Percentiles rank a stretch among this genome's conserved stretches.
phyloP scores from a whole-genome alignment of 2,113 vertebrate species.

The Chiloscyllium plagiosum region DNA sequence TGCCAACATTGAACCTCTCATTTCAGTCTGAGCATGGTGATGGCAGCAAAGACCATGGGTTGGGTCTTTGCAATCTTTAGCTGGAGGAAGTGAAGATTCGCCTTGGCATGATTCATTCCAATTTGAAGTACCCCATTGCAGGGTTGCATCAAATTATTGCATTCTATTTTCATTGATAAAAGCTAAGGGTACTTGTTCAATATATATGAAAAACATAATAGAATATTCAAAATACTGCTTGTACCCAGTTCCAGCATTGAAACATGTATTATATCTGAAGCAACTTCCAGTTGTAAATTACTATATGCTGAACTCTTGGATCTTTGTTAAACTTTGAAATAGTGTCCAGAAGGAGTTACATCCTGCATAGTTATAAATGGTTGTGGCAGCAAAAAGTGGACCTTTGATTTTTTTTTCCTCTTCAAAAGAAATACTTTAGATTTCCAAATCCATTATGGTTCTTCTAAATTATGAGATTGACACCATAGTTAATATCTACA shows the following conservation, averaged over 20 bases:
- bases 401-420: neutral
- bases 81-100: neutral
- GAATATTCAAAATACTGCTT: neutral
- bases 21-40: neutral
- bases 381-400: neutral
- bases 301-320: conserved; percentile 4
- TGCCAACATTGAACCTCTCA: neutral
- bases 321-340: conserved; percentile 14
- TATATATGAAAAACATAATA: neutral
- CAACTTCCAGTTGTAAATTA: conserved; percentile 19
- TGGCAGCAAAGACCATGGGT: neutral
- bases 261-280: neutral
- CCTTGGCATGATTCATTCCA: neutral
- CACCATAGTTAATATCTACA: neutral
- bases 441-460: neutral
- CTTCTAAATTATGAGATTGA: neutral
- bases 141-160: neutral
- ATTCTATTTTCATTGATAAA: neutral
- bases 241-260: neutral
- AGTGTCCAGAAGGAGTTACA: conserved; percentile 11
- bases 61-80: neutral
- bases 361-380: neutral
- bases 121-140: neutral
- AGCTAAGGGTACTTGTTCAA: neutral
- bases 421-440: neutral